Conservation (phyloP, 2,888 invertebrate species). For the Xanthorhoe designata region DNA sequence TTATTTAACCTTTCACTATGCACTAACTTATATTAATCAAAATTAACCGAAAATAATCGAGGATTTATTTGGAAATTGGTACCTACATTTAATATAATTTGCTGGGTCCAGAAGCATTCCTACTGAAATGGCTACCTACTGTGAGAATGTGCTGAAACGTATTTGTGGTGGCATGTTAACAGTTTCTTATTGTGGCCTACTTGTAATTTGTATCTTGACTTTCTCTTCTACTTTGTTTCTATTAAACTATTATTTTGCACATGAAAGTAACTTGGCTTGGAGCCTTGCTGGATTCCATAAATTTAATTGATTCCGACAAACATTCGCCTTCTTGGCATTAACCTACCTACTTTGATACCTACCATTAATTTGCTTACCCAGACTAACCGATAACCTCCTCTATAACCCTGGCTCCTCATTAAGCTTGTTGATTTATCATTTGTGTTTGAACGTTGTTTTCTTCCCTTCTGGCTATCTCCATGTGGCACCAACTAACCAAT, state of each 20-base stretch:
- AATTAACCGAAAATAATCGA: slow-evolving; percentile 48
- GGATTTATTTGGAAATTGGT: slow-evolving; percentile 55
- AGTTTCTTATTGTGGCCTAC: slow-evolving; percentile 48
- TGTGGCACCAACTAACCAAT: slow-evolving; percentile 77
- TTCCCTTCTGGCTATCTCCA: slow-evolving; percentile 84
- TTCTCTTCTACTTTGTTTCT: slow-evolving; percentile 43
- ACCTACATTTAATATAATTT: slow-evolving; percentile 57
- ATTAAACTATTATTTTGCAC: slow-evolving; percentile 47
- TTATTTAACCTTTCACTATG: slow-evolving; percentile 55
- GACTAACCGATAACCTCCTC: slow-evolving; percentile 26
- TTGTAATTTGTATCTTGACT: slow-evolving; percentile 47
- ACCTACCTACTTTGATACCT: slow-evolving; percentile 8
- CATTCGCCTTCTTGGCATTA: slow-evolving; percentile 12
- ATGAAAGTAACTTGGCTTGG: slow-evolving; percentile 36
- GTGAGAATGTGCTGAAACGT: slow-evolving; percentile 70
- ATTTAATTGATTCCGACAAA: slow-evolving; percentile 6
- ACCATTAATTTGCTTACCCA: slow-evolving; percentile 24
- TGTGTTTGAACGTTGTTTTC: slow-evolving; percentile 83
- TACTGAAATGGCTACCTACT: slow-evolving; percentile 66
- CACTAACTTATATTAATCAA: slow-evolving; percentile 55
- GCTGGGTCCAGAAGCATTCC: slow-evolving; percentile 57
- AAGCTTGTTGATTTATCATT: slow-evolving; percentile 73
- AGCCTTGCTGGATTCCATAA: slow-evolving; percentile 27
- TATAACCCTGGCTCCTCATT: slow-evolving; percentile 57
- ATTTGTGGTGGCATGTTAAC: slow-evolving; percentile 71